A percentile compares a stretch with the other conserved stretches of the same genome.
Conservation (phyloP, 2,113 vertebrate genomes). For the Oryzias woworae region DNA sequence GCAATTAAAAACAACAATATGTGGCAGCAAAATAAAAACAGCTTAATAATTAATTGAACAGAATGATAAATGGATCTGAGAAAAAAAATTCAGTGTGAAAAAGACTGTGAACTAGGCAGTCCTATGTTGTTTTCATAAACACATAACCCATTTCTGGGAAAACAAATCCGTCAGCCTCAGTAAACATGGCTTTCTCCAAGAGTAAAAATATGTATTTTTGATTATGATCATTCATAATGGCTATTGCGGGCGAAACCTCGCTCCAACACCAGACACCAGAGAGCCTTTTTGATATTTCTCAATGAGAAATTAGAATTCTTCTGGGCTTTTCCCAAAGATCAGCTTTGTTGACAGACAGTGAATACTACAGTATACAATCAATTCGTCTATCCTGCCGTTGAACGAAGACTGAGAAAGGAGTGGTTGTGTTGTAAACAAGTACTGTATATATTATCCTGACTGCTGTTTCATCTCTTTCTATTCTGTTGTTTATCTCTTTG, state of each 20-base stretch:
- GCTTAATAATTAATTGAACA: constrained; percentile 83
- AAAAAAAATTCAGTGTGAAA: constrained; percentile 60
- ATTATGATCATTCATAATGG: constrained; percentile 77
- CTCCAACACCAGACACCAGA: constrained; percentile 46
- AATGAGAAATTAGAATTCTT: constrained; percentile 53
- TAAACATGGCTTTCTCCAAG: constrained; percentile 63
- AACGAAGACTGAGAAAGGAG: constrained; percentile 32
- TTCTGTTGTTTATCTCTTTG: constrained; percentile 6
- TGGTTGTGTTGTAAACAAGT: constrained; percentile 23
- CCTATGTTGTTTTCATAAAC: constrained; percentile 75
- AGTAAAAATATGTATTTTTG: constrained; percentile 76
- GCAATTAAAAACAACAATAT: constrained; percentile 83
- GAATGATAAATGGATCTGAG: constrained; percentile 79
- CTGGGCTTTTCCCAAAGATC: constrained; percentile 53
- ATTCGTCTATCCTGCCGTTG: constrained; percentile 48
- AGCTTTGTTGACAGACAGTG: constrained; percentile 62
- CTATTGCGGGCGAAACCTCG: constrained; percentile 41
- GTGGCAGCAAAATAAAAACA: constrained; percentile 78
- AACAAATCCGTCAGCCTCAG: constrained; percentile 76
- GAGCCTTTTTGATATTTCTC: constrained; percentile 64
- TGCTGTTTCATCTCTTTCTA: constrained; percentile 12
- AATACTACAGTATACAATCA: constrained; percentile 54
- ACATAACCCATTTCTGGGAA: constrained; percentile 75
- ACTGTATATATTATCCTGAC: constrained; percentile 10
- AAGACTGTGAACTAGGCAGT: constrained; percentile 69